Conservation (phyloP, 2,888 invertebrate species). For the Rhagonycha lutea region DNA sequence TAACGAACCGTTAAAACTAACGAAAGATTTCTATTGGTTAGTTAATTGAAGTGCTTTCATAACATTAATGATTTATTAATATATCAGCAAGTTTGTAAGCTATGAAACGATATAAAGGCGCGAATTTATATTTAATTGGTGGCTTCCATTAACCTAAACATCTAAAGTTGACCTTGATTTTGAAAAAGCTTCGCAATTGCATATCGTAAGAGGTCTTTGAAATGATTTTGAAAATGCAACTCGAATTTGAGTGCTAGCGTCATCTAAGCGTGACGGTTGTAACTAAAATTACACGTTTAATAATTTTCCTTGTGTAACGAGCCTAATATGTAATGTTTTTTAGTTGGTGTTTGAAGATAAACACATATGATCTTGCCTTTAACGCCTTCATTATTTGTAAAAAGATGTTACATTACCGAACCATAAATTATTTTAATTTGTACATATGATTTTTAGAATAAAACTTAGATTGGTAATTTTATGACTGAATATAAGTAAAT, state of each 20-base stretch:
- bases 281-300: not conserved
- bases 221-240: too few relatives aligned
- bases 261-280: not conserved
- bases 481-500: not conserved
- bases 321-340: not conserved
- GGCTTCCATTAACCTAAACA: too few relatives aligned
- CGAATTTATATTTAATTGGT: too few relatives aligned
- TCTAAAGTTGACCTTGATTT: too few relatives aligned
- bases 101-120: too few relatives aligned
- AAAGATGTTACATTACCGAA: not conserved
- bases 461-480: not conserved
- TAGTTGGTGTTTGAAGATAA: not conserved
- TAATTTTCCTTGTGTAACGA: not conserved
- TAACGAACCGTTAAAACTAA: too few relatives aligned
- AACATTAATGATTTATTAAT: too few relatives aligned
- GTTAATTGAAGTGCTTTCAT: too few relatives aligned
- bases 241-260: not conserved
- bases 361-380: not conserved
- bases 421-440: not conserved
- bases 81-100: too few relatives aligned
- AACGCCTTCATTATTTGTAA: not conserved
- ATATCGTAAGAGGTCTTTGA: too few relatives aligned
- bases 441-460: not conserved
- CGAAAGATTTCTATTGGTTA: too few relatives aligned
- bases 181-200: too few relatives aligned